These are phyloP conservation scores for Holothuria scabra DNA, from an alignment of 53 echinoderm and acorn worm genomes.

Conservation along the genomic window DNA sequence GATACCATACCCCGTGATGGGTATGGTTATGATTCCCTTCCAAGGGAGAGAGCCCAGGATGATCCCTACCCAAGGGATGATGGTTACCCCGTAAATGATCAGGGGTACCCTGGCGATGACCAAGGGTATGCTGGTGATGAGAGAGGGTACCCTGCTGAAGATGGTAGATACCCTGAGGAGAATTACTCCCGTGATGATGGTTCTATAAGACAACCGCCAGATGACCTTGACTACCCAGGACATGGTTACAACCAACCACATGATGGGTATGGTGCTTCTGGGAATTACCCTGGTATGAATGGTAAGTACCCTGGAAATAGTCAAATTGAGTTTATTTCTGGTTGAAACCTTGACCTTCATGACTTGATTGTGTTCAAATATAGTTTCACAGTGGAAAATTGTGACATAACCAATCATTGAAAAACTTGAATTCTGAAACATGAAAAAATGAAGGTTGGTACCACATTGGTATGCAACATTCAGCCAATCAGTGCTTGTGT, in stretches of 20 bases:
- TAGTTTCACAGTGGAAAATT: no score
- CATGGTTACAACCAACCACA: conserved; percentile 4
- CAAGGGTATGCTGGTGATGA: conserved; percentile 32
- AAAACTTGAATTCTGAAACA: no score
- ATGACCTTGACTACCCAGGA: not conserved
- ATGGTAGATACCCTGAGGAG: conserved; percentile 25
- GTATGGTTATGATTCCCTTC: conserved; percentile 43
- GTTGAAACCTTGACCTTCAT: no score
- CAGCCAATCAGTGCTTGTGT: no score
- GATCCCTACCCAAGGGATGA: conserved; percentile 13
- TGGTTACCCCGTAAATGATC: conserved; percentile 24
- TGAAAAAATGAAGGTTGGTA: no score
- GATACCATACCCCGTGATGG: conserved; percentile 42
- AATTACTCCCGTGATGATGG: conserved; percentile 18
- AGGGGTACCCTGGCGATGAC: conserved; percentile 25
- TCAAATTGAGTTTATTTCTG: no score
- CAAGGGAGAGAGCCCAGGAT: conserved; percentile 2
- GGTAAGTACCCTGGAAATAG: not conserved
- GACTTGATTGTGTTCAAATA: no score
- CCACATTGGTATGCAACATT: no score
- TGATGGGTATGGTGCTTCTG: not conserved
- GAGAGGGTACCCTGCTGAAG: conserved; percentile 39
- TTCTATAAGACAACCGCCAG: not conserved
- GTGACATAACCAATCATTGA: no score
- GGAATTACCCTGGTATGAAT: not conserved